Evolutionary conservation across 2,113 vertebrate genomes (phyloP), one percentile per base, ranked within the genome.

Genomic region (Cacatua alba): DNA sequence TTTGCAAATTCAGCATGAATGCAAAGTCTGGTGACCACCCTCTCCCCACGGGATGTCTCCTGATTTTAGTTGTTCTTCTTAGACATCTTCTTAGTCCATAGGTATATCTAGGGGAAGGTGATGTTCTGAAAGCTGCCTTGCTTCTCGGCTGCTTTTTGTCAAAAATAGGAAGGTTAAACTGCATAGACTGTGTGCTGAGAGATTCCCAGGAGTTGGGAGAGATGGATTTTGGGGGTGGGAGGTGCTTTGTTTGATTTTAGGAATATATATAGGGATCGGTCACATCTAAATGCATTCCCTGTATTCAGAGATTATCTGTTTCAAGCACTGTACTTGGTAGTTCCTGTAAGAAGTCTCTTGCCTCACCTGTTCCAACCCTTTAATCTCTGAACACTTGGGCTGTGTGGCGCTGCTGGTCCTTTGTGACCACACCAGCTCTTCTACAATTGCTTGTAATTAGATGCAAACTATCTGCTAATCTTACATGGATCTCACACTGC

Each of bases 251-350:
- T 78, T 68, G 6, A 7, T 2, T 21, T 81, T 53, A 63, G 28
- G 51, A 67, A 16, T 53, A 64, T 7, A 3, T 33, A 1, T 26
- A 26, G 10, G 17, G 71, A 71, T 72, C 3, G 3, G 60, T 76
- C 81, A 52, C 90, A 62, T 71, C 71, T 74, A 55, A 77, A 64
- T 43, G 63, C 82, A 76, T 93, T 87, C 55, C 64, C 44, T 89
- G 84, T 88, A 52, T 88, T 88, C 88, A 80, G 94, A 93, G 92
- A 86, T 92, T 69, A 67, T 89, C 76, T 51, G 81, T 92, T 68
- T 96, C 77, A 68, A 82, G 90, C 82, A n/a, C 88, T 95, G 87
- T 76, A 91, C 90, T 80, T 88, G 75, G 91, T 35, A 43, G 60
- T 77, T 96, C 86, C 88, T 86, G 29, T 84, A 82, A 52, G 85